phyloP scores from a whole-genome alignment of 2,888 invertebrate species.

The Tuta absoluta region DNA sequence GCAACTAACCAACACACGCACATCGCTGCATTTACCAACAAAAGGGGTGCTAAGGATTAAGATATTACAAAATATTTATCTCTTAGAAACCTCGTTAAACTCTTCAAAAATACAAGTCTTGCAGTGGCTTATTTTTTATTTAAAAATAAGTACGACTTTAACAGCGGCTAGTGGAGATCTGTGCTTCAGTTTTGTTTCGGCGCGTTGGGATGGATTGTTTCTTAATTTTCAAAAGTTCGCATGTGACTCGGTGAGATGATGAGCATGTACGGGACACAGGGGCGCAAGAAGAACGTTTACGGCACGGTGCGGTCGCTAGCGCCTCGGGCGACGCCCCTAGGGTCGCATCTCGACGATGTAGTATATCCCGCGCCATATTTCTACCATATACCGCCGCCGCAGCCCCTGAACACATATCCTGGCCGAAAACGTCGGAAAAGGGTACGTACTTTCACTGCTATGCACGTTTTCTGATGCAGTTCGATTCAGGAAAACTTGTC shows the following conservation, averaged over 20 bases:
- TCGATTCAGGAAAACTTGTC: not conserved
- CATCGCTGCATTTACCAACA: conserved; percentile 33
- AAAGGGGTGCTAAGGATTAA: conserved; percentile 62
- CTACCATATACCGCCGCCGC: conserved; percentile 72
- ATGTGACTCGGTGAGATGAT: conserved; percentile 53
- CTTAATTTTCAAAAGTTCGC: conserved; percentile 43
- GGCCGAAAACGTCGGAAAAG: conserved; percentile 73
- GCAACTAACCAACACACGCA: conserved; percentile 42
- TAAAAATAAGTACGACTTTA: conserved; percentile 68
- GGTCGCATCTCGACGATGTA: conserved; percentile 60
- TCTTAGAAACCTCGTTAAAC: conserved; percentile 53
- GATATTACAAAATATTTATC: conserved; percentile 71
- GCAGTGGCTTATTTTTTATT: conserved; percentile 70
- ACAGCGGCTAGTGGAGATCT: conserved; percentile 33
- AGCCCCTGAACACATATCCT: conserved; percentile 71
- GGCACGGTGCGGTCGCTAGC: conserved; percentile 73
- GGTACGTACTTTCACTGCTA: conserved; percentile 47
- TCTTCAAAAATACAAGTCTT: conserved; percentile 34
- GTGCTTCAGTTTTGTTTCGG: conserved; percentile 39
- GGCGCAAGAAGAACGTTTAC: conserved; percentile 63
- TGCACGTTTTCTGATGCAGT: not conserved
- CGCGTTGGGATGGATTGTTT: conserved; percentile 43
- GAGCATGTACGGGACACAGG: conserved; percentile 64
- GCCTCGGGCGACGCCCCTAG: conserved; percentile 55
- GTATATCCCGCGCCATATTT: conserved; percentile 69